These are phyloP conservation scores for Oscheius myriophilus DNA, from an alignment of 2,888 invertebrate genomes.

Conservation along the genomic window DNA sequence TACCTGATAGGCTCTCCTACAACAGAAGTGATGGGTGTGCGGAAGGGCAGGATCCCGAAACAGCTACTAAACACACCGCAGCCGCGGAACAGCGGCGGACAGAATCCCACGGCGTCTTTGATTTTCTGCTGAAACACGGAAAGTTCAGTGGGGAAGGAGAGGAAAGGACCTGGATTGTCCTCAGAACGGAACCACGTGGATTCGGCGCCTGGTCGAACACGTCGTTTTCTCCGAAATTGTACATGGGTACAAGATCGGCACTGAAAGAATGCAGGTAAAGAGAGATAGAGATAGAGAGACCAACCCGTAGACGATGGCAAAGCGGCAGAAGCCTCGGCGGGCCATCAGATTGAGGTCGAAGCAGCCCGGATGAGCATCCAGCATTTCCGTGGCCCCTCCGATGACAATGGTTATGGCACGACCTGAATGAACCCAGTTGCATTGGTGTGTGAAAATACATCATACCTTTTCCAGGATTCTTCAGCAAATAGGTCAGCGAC, in stretches of 20 bases:
- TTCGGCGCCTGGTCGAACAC: constrained; percentile 37
- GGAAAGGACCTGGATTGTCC: constrained; percentile 46
- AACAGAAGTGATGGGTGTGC: constrained; percentile 82
- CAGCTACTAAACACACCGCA: constrained; percentile 86
- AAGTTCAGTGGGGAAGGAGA: neutral
- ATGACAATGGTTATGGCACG: constrained; percentile 53
- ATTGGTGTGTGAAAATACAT: neutral
- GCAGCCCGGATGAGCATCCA: constrained; percentile 60
- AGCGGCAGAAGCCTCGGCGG: constrained; percentile 62
- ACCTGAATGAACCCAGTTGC: constrained; percentile 31
- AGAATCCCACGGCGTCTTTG: constrained; percentile 69
- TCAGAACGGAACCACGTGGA: constrained; percentile 51
- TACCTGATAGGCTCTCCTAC: constrained; percentile 54
- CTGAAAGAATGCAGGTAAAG: constrained; percentile 53
- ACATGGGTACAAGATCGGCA: constrained; percentile 72
- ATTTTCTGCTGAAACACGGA: constrained; percentile 48
- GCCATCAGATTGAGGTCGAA: constrained; percentile 51
- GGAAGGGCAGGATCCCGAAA: constrained; percentile 82
- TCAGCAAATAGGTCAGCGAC: constrained; percentile 60
- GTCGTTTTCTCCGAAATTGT: constrained; percentile 72
- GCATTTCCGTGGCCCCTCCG: constrained; percentile 60
- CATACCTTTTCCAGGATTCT: constrained; percentile 52
- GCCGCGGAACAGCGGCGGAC: constrained; percentile 72
- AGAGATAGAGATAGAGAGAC: too few relatives aligned
- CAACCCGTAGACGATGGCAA: constrained; percentile 65